Base-by-base conservation (phyloP, 2,888 invertebrate genomes). In the Mayetiola destructor region DNA sequence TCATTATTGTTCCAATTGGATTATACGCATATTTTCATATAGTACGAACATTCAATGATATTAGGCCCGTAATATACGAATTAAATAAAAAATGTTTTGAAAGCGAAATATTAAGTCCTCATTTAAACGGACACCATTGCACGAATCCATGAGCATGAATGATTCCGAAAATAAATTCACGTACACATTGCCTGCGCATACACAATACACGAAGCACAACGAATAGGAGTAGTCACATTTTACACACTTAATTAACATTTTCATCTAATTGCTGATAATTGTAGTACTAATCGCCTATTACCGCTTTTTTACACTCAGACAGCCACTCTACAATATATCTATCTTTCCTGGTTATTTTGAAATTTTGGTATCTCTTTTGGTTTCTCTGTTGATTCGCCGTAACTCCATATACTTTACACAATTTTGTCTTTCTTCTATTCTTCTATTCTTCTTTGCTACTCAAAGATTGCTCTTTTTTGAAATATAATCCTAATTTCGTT, bases 251-350 rank as follows among this genome's bases (percentile, higher is more conserved):
- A 56, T 56, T 56, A 56, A 56, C 27, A 57, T 57, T 57, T 53
- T 53, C 37, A 53, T 37, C 53, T 57, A 57, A 57, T 57, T 57
- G 42, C 57, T 57, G 53, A 57, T 57, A 57, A 57, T 57, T 57
- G 53, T 35, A 14, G 27, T 57, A 48, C 56, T 56, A 56, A 56
- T 56, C 56, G 56, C 27, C 56, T 48, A 56, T 56, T 56, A 56
- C 56, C 40, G 42, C 35, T 29, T 35, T 42, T 42, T 56, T 36
- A 20, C 16, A 18, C 18, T 39, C 39, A 2, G 3, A 21, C 21
- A 21, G 5, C 12, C 21, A 21, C 21, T 40, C 40, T 20, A 3
- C 18, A 20, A 21, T n/a, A n/a, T n/a, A n/a, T 48, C 48, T 23
- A 16, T 8, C 18, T 39, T 10, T 18, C 3, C 18, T 3, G 3